Conservation (phyloP, 1,140 invertebrate genomes). For the Zophobas atratus region DNA sequence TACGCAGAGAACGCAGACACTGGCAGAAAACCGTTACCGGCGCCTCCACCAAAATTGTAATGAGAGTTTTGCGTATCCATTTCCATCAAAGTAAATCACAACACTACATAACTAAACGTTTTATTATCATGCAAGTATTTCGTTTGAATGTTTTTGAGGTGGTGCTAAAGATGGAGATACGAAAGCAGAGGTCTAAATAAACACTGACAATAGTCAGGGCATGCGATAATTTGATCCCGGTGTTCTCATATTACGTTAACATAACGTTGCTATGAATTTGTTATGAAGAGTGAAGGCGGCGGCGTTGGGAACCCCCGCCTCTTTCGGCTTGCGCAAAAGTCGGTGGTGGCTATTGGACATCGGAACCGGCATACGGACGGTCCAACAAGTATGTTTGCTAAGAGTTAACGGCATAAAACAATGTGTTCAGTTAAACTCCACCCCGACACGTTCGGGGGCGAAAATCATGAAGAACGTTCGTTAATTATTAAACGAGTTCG, state of each 20-base stretch:
- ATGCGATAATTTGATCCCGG: constrained; percentile 56
- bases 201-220: constrained; percentile 57
- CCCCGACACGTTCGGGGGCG: constrained; percentile 35
- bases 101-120: constrained; percentile 22
- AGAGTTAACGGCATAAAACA: constrained; percentile 38
- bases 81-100: constrained; percentile 45
- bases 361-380: constrained; percentile 32
- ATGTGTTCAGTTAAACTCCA: constrained; percentile 43
- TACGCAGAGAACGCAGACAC: constrained; percentile 64
- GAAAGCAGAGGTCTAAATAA: constrained; percentile 41
- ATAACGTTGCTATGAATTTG: constrained; percentile 56
- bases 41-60: constrained; percentile 51
- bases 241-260: constrained; percentile 52
- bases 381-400: constrained; percentile 45
- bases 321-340: constrained; percentile 52
- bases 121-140: constrained; percentile 16
- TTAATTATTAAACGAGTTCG: constrained; percentile 49
- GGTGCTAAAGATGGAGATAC: constrained; percentile 16
- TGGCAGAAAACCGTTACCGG: constrained; percentile 48
- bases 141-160: constrained; percentile 27
- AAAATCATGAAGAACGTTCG: constrained; percentile 41
- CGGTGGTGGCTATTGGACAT: constrained; percentile 50
- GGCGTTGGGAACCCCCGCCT: constrained; percentile 53
- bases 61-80: constrained; percentile 53
- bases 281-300: constrained; percentile 54